Evolutionary conservation across 2,113 vertebrate genomes (phyloP), one percentile per base, ranked within the genome.

Genomic region (Amphilophus citrinellus): DNA sequence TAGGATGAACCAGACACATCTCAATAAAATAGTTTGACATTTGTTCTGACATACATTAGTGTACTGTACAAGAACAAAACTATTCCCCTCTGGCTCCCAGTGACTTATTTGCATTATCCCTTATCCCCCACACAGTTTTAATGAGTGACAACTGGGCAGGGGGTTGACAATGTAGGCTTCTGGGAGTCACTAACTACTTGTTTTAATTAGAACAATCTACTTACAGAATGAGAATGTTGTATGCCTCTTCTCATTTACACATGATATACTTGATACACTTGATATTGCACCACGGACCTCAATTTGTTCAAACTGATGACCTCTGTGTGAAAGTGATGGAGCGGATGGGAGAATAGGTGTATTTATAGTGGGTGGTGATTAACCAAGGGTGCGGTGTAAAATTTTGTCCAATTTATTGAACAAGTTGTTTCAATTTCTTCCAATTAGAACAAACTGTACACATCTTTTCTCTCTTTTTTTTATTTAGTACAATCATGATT

Each of bases 311-410:
- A 73, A 83, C 57, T 66, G 75, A 78, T 80, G 65, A 80, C 58
- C 39, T 87, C 76, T 79, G 78, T 89, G 79, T 88, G 63, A 65
- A 83, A 86, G 77, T 92, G 91, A 61, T 80, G 63, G 60, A 85
- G 80, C 85, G 79, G 61, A 83, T 83, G 77, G 62, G 27, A 83
- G 84, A 86, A 91, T 92, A 87, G 92, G 88, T 93, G 94, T 87
- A 92, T 96, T 95, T 96, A 96, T 96, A 95, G 92, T 84, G 84
- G 90, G 86, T 59, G 82, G 85, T 89, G 84, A 89, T 9, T 39
- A 39, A 39, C 37, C 37, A 10, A 39, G 37, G 37, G 37, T 39
- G 37, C 37, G 9, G 37, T 39, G 37, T 39, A 39, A 39, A 10
- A 39, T 39, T 39, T 9, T 39, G 8, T 39, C 37, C 8, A 39